Base-by-base conservation (phyloP, 2,113 vertebrate species). In the Perca schrenkii region DNA sequence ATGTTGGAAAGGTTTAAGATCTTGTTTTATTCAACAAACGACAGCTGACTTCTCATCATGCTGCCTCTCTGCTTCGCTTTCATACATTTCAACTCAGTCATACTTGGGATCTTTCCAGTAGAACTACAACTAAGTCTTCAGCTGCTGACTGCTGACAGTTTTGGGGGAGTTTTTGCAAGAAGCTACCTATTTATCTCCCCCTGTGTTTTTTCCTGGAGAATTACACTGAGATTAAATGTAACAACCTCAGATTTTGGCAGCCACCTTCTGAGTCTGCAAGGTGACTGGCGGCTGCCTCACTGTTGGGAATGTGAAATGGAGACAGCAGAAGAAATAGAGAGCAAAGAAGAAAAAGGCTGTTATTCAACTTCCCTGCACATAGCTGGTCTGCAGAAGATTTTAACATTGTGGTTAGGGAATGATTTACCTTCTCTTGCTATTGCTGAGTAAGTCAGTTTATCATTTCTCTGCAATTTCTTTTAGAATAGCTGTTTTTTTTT, bases 41-140 rank as follows among this genome's bases (percentile, higher is more conserved):
- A 77, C 68, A 21, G 36, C 65, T 71, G 62, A 80, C 72, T 81
- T 69, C 16, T 79, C 71, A 81, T 67, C 65, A n/a, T 62, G 2
- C 53, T 82, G 67, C 12, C 54, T n/a, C 28, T 31, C 43, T 63
- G 4, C 64, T 73, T 50, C 0, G 0, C 64, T 74, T 84, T 84
- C 70, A 66, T 77, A 60, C 69, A 82, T 88, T 83, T 83, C 63
- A 77, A 2, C 62, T 68, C 65, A 58, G 77, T 69, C 80, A 73
- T 66, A 43, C 73, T 90, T 88, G 89, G 81, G 49, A 73, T 76
- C 36, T 53, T 76, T 91, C 83, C 89, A 90, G 71, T 57, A 13
- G 53, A 71, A 68, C 54, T 80, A 11, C 57, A 71, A 65, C 62
- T 80, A 56, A 86, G 74, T 73, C 67, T 74, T 79, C 36, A 77